Evolutionary conservation across 2,888 invertebrate genomes (phyloP).

Genomic region (Eledona agricola): DNA sequence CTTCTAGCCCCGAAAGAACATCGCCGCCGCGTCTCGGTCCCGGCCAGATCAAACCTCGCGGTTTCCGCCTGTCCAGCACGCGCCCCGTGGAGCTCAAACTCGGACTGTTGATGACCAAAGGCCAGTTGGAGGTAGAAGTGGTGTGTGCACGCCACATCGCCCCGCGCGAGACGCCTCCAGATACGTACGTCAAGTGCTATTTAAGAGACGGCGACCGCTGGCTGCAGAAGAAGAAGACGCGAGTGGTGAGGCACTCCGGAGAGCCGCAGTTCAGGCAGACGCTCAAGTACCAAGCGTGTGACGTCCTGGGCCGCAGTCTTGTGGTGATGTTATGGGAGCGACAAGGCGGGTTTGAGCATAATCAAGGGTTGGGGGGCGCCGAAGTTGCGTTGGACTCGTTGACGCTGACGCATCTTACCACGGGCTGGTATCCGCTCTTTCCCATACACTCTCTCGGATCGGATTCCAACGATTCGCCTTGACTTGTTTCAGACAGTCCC

Average conservation of each 20-base stretch:
- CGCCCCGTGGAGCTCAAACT: constrained; percentile 85
- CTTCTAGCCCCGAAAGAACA: constrained; percentile 66
- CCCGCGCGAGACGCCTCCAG: constrained; percentile 76
- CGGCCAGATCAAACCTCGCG: constrained; percentile 82
- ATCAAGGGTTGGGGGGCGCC: constrained; percentile 77
- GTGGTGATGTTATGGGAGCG: constrained; percentile 94
- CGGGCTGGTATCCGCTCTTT: constrained; percentile 92
- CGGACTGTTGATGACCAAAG: constrained; percentile 89
- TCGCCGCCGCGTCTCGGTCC: constrained; percentile 74
- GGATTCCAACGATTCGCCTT: constrained; percentile 67
- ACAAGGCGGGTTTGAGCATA: constrained; percentile 88
- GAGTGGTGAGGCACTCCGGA: constrained; percentile 80
- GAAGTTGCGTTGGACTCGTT: constrained; percentile 81
- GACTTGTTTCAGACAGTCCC: constrained; percentile 50
- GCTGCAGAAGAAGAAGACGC: constrained; percentile 91
- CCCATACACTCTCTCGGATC: constrained; percentile 84
- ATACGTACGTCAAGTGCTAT: constrained; percentile 95
- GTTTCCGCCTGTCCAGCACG: constrained; percentile 73
- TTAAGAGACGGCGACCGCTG: constrained; percentile 88
- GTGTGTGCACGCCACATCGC: constrained; percentile 76
- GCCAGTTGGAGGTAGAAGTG: constrained; percentile 89
- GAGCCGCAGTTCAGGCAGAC: constrained; percentile 90
- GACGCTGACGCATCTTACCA: constrained; percentile 80
- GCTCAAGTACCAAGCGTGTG: constrained; percentile 83
- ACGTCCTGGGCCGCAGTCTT: constrained; percentile 81